Percentiles rank a stretch among this genome's conserved stretches.
phyloP scores from a whole-genome alignment of 2,113 vertebrate species.

The Centropristis striata region DNA sequence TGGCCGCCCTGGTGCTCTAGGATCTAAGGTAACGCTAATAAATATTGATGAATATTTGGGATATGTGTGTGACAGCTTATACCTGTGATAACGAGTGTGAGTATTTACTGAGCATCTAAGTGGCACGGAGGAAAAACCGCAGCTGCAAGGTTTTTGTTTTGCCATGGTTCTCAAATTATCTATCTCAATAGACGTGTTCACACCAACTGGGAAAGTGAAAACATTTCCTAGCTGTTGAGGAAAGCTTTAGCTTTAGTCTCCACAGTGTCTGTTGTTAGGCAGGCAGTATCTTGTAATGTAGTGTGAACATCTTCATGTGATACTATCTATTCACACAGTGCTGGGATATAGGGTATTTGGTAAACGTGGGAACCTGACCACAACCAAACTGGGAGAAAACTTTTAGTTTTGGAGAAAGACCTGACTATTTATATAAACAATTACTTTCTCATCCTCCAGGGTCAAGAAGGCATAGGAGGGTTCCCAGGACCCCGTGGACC shows the following conservation, averaged over 20 bases:
- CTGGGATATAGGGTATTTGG: background rate
- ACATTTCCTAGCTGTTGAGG: background rate
- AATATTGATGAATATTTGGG: background rate
- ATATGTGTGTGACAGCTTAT: background rate
- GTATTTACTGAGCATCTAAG: background rate
- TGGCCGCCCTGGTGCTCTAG: slow-evolving; percentile 56
- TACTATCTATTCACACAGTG: background rate
- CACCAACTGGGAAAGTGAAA: background rate
- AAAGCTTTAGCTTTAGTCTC: background rate
- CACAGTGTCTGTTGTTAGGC: background rate
- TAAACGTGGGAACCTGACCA: background rate
- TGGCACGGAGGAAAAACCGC: background rate
- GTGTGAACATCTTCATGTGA: background rate
- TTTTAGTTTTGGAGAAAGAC: background rate
- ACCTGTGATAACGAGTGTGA: background rate
- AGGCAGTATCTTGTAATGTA: background rate
- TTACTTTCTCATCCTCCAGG: slow-evolving; percentile 60
- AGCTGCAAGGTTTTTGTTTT: slow-evolving; percentile 6
- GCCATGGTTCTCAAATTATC: background rate
- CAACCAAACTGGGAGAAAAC: background rate
- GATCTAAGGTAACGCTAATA: slow-evolving; percentile 67
- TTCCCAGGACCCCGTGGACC: slow-evolving; percentile 64
- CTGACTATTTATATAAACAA: slow-evolving; percentile 1
- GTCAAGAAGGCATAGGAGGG: slow-evolving; percentile 65
- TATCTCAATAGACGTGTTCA: background rate